Base-by-base conservation (phyloP, 1,140 invertebrate species). In the Drosophila tani region DNA sequence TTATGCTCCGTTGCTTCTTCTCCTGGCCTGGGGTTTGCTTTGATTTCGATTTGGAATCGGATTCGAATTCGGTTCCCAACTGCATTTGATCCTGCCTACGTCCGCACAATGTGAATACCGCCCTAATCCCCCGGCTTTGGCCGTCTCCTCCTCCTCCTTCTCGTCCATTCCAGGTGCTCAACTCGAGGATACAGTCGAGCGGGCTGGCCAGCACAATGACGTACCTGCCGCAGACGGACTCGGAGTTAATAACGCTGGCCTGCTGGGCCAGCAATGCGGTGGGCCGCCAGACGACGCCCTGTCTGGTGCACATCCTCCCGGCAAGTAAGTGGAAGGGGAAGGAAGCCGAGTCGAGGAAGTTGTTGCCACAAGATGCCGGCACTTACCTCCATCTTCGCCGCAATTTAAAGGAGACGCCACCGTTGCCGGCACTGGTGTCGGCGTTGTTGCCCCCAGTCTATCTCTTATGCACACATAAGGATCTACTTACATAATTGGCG, bases 261-360 rank as follows among this genome's bases (percentile, higher is more conserved):
- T 98, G 97, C 87, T 98, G 97, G 97, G 97, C 97, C 1, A 95
- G 95, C 81, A 98, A 98, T 93, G 94, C 94, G 73, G 95, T 98
- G 11, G 97, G 97, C 50, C 95, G 95, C 82, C 97, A 98, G 93
- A 94, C 94, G 68, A 94, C 94, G 75, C 97, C 97, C 6, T 98
- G 97, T 91, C 93, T 97, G 56, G 97, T 98, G 93, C 95, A 96
- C 92, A 95, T 98, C 55, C 93, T 97, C 70, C 96, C 96, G 75
- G 96, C 96, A 81, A 96, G 97, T 98, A 94, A 95, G 91, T 92
- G 67, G 29, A 59, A 45, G 15, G 38, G 47, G 21, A 41, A 15
- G 65, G 50, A 71, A 75, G 63, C 64, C 64, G 56, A 78, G 53
- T 75, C 57, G 59, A 50, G 75, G 75, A 78, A 70, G 66, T 71